Evolutionary conservation across 2,888 invertebrate genomes (phyloP), one percentile per base, ranked within the genome.

Genomic region (Bugulina stolonifera): DNA sequence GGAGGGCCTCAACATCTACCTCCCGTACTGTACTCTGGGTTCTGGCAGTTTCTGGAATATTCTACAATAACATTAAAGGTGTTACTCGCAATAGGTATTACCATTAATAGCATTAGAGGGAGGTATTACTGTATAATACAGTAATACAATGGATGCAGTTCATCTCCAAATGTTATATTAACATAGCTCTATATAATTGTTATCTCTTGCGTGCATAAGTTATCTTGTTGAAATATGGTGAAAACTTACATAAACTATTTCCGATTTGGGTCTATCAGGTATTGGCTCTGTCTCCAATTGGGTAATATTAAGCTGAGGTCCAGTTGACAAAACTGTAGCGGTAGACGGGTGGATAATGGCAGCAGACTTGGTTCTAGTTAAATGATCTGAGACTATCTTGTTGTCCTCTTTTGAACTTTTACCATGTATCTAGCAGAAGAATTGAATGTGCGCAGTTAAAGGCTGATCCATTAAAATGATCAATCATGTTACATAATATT

Each of bases 1-100:
- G 75, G 57, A 80, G 71, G 23, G 75, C 73, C 29, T 77, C 78
- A 76, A 79, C 77, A 73, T 79, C 76, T 54, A 78, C 78, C 69
- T 76, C 74, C 32, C 80, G 54, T 69, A 79, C 78, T 80, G 78
- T 64, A 64, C 43, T 43, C 18, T 43, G 43, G 5, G 43, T 5
- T 18, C 43, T 43, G 5, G 43, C 10, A 43, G 43, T 43, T 43
- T 43, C 43, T 18, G 5, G 43, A 18, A 43, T 43, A 43, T 43
- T 5, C 43, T 43, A 43, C 43, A 43, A n/a, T n/a, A n/a, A n/a
- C n/a, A n/a, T n/a, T n/a, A n/a, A n/a, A n/a, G n/a, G n/a, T n/a
- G n/a, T n/a, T n/a, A n/a, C n/a, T n/a, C n/a, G n/a, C n/a, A n/a
- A n/a, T n/a, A n/a, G n/a, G n/a, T n/a, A n/a, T n/a, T n/a, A n/a